Conservation (phyloP, 2,888 invertebrate species). For the Hydraecia micacea region DNA sequence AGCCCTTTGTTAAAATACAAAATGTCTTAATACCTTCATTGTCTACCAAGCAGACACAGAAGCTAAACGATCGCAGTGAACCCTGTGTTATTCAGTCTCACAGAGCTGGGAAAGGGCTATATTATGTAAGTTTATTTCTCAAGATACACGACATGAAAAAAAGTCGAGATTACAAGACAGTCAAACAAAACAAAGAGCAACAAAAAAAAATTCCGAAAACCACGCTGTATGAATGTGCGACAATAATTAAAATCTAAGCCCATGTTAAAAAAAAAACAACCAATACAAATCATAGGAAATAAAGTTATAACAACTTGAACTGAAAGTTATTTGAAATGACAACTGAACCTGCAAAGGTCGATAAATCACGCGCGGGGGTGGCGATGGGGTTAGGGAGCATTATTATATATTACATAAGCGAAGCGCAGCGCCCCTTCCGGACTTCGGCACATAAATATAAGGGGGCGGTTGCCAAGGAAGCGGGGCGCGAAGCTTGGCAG, state of each 20-base stretch:
- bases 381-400: conserved; percentile 4
- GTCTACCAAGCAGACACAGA: background rate
- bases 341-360: background rate
- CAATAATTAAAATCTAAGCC: background rate
- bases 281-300: background rate
- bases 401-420: conserved; percentile 19
- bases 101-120: background rate
- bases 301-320: background rate
- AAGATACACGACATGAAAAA: background rate
- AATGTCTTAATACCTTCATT: background rate
- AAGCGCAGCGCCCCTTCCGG: conserved; percentile 5
- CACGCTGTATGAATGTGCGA: background rate
- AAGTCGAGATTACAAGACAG: background rate
- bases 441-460: conserved; percentile 7
- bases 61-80: background rate
- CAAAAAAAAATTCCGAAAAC: too few relatives aligned
- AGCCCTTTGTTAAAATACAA: background rate
- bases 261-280: background rate
- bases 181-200: too few relatives aligned
- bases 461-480: conserved; percentile 31
- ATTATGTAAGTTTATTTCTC: background rate
- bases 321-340: conserved; percentile 1
- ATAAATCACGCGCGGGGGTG: conserved; percentile 12
- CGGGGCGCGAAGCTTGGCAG: background rate
- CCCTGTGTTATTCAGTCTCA: background rate